Conservation (phyloP, 35 echinoderm and acorn worm genomes). For the Ophioderma brevispina region DNA sequence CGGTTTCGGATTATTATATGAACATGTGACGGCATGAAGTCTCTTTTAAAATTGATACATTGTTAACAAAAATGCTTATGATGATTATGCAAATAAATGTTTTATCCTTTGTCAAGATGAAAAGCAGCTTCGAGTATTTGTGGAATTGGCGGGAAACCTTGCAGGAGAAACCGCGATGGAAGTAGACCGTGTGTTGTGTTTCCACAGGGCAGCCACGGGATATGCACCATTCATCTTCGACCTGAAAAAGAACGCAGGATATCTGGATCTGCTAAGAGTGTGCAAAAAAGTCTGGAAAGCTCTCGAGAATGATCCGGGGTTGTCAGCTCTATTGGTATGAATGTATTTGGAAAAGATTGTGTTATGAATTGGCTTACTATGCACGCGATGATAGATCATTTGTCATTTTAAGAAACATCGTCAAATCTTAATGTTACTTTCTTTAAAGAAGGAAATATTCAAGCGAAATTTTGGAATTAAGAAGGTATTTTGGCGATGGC, state of each 20-base stretch:
- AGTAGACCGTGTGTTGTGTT: not conserved
- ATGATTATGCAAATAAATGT: not conserved
- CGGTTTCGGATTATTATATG: not conserved
- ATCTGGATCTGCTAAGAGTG: not conserved
- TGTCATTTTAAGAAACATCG: too few relatives aligned
- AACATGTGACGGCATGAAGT: not conserved
- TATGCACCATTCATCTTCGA: constrained; percentile 37
- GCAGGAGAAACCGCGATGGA: constrained; percentile 24
- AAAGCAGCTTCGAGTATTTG: constrained; percentile 30
- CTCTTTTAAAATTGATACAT: not conserved
- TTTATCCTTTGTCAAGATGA: constrained; percentile 19
- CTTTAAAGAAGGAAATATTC: too few relatives aligned
- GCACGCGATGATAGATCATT: too few relatives aligned
- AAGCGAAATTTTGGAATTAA: too few relatives aligned
- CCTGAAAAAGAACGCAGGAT: not conserved
- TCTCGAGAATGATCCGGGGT: not conserved
- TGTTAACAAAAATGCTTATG: not conserved
- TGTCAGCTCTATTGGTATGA: constrained; percentile 31
- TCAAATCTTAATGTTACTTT: too few relatives aligned
- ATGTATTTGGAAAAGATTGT: too few relatives aligned
- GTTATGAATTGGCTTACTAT: too few relatives aligned
- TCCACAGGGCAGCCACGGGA: constrained; percentile 24
- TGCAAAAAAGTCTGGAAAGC: constrained; percentile 30
- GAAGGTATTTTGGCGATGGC: too few relatives aligned
- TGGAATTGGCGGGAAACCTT: constrained; percentile 25